Conservation (phyloP, 2,888 invertebrate genomes). For the Aricia artaxerxes region DNA sequence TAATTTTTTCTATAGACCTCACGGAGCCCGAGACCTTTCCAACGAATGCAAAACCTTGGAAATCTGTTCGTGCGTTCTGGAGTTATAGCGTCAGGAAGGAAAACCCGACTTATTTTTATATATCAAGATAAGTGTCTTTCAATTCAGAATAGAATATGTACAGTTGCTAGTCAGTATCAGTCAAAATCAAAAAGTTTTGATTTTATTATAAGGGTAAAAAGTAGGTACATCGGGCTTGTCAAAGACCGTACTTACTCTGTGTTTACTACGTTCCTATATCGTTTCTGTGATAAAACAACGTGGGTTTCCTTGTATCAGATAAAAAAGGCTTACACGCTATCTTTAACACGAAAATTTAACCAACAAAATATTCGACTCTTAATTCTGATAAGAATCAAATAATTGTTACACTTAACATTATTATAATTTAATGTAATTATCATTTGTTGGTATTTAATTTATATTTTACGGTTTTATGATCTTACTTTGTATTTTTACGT, state of each 20-base stretch:
- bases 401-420: conserved; percentile 17
- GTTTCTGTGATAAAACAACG: background rate
- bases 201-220: background rate
- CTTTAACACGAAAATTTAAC: conserved; percentile 12
- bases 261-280: background rate
- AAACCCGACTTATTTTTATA: no score
- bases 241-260: background rate
- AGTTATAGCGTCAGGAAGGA: no score
- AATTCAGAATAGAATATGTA: no score
- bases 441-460: background rate
- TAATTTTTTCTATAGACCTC: no score
- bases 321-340: conserved; percentile 16
- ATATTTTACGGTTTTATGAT: background rate
- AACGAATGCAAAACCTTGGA: no score
- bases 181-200: no score
- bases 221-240: background rate
- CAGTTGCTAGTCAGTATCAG: no score
- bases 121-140: no score
- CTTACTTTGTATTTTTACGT: background rate
- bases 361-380: conserved; percentile 10
- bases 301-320: conserved; percentile 13
- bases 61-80: no score
- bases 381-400: conserved; percentile 26
- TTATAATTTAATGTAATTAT: conserved; percentile 4
- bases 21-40: no score